These are phyloP conservation scores for Microtus oregoni DNA, from an alignment of 2,113 vertebrate species.

Conservation along the genomic window DNA sequence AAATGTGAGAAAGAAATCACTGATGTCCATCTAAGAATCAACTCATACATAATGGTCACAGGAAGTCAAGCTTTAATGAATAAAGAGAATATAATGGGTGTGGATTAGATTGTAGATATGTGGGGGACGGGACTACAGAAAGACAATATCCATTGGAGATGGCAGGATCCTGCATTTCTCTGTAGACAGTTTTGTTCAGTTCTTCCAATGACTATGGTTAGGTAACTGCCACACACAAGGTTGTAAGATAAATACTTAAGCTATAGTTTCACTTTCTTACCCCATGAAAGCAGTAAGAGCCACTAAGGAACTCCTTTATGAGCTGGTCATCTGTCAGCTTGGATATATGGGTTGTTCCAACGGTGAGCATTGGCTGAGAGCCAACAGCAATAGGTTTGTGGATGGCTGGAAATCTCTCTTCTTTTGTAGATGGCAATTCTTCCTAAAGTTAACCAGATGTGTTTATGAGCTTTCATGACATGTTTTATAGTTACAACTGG, in stretches of 20 bases:
- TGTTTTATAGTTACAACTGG: conserved; percentile 25
- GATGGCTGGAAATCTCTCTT: conserved; percentile 94
- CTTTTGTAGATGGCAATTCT: conserved; percentile 88
- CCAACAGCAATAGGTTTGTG: conserved; percentile 95
- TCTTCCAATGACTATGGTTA: neutral
- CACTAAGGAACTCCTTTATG: conserved; percentile 98
- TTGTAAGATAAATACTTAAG: conserved; percentile 43
- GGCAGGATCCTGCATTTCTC: conserved; percentile 9
- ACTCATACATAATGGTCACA: neutral
- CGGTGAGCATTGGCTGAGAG: conserved; percentile 92
- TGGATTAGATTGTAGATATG: neutral
- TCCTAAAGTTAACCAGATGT: conserved; percentile 86
- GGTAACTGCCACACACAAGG: neutral
- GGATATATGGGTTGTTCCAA: conserved; percentile 98
- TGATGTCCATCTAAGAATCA: neutral
- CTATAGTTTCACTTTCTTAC: conserved; percentile 86
- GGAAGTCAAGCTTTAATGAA: conserved; percentile 27
- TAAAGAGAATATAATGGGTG: neutral
- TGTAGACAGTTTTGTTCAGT: neutral
- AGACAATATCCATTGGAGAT: neutral
- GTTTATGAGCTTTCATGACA: neutral
- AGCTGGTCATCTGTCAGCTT: conserved; percentile 98
- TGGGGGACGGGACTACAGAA: neutral
- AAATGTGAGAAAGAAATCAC: neutral
- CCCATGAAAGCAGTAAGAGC: conserved; percentile 98